Conservation (phyloP, 2,888 invertebrate genomes). For the Polymixis lichenea region DNA sequence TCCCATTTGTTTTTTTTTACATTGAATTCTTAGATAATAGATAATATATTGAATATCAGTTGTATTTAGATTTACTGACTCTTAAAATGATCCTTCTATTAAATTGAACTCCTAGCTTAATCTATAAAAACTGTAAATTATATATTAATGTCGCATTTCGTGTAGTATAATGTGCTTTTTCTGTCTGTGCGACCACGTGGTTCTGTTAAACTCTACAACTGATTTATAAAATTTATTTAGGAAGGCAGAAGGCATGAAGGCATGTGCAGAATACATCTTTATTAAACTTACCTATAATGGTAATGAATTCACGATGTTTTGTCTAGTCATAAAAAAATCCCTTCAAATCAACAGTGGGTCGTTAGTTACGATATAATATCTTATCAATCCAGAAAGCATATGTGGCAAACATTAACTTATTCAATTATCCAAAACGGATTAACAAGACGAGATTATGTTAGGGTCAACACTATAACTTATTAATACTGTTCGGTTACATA, state of each 20-base stretch:
- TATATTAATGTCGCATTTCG: no score
- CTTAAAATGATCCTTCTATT: background rate
- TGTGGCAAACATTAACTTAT: slow-evolving; percentile 73
- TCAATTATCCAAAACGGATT: slow-evolving; percentile 77
- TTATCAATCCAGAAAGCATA: slow-evolving; percentile 10
- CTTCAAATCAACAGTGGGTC: no score
- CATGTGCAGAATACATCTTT: no score
- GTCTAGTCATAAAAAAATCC: no score
- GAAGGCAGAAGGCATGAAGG: no score
- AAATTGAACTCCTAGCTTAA: background rate
- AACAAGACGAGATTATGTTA: slow-evolving; percentile 79
- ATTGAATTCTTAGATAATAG: background rate
- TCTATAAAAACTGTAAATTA: no score
- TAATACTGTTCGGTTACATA: slow-evolving; percentile 86
- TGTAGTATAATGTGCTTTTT: no score
- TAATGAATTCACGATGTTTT: no score
- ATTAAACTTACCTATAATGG: no score
- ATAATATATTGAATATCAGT: background rate
- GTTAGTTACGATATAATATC: background rate
- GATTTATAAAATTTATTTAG: no score
- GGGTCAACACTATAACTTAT: slow-evolving; percentile 83
- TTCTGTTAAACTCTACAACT: no score
- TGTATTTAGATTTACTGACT: background rate
- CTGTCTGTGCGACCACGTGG: no score
- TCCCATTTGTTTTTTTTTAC: background rate